These are phyloP conservation scores for Rhinella marina DNA, from an alignment of 2,797 vertebrate species.

Conservation along the genomic window DNA sequence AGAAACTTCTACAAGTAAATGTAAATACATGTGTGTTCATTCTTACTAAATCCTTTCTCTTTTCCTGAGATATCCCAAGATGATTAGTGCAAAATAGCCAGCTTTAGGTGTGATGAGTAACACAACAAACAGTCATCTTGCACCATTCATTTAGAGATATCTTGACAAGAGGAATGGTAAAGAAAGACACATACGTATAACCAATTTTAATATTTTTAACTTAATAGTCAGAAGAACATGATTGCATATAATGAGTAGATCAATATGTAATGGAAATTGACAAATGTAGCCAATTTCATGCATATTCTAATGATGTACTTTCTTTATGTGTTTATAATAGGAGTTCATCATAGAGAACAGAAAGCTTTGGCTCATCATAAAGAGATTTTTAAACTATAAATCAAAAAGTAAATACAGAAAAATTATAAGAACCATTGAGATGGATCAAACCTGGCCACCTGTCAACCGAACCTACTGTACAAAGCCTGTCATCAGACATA, in stretches of 20 bases:
- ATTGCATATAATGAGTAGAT: neutral
- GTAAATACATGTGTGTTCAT: no score
- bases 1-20: neutral
- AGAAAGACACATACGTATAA: no score
- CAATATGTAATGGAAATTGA: neutral
- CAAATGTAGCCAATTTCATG: no score
- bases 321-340: constrained; percentile 17
- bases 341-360: constrained; percentile 59
- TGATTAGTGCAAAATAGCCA: no score
- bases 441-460: constrained; percentile 61
- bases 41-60: no score
- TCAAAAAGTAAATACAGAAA: constrained; percentile 55
- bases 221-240: neutral
- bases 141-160: no score
- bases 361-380: constrained; percentile 55
- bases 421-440: constrained; percentile 44
- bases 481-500: constrained; percentile 39
- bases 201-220: neutral
- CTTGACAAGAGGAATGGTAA: no score
- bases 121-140: no score
- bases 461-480: constrained; percentile 28
- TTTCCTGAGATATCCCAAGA: no score
- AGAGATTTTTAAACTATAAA: constrained; percentile 46
- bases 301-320: neutral
- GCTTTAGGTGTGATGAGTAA: no score